Base-by-base conservation (phyloP, 2,797 vertebrate genomes). In the Sebastes vulpes region DNA sequence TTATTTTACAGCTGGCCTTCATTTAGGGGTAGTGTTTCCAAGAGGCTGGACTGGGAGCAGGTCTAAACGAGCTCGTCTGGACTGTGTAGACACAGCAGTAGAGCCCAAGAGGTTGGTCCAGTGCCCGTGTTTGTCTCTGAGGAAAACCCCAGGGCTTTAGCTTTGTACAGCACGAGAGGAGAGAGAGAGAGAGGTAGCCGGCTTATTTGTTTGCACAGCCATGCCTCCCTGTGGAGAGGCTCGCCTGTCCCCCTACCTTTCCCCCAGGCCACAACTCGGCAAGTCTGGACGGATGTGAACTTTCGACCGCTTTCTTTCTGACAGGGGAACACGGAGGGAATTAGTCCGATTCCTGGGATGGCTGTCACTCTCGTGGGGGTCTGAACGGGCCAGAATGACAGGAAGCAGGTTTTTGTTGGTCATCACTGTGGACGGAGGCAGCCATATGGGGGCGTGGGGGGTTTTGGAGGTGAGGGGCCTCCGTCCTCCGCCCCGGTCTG, bases 191-290 rank as follows among this genome's bases (percentile, higher is more conserved):
- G 54, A 83, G 84, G 61, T 86, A 75, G 81, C 76, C 4, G 11
- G 70, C 60, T 86, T 92, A 87, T 94, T 93, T 92, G 89, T 91
- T 90, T 94, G 85, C 84, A 89, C 83, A 91, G 88, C 86, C 80
- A 66, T 52, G 73, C 50, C 66, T 71, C 85, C 82, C 82, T 63
- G 60, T 75, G 77, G 85, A 83, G 82, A 65, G 29, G 28, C 73
- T 77, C 23, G 35, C 29, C 61, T 72, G 53, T 10, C 58, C 9
- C 25, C 64, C 61, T 11, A 69, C 42, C 77, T 28, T 9, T 21
- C 53, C 21, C 71, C n/a, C 5, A 38, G 52, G 56, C 65, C 65
- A 82, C 63, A 64, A 77, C 63, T 76, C 4, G 9, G 78, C 86
- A 83, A 81, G 85, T 84, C 83, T 90, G 90, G 80, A 88, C 81